Base-by-base conservation (phyloP, 2,797 vertebrate genomes). In the Pitangus sulphuratus region DNA sequence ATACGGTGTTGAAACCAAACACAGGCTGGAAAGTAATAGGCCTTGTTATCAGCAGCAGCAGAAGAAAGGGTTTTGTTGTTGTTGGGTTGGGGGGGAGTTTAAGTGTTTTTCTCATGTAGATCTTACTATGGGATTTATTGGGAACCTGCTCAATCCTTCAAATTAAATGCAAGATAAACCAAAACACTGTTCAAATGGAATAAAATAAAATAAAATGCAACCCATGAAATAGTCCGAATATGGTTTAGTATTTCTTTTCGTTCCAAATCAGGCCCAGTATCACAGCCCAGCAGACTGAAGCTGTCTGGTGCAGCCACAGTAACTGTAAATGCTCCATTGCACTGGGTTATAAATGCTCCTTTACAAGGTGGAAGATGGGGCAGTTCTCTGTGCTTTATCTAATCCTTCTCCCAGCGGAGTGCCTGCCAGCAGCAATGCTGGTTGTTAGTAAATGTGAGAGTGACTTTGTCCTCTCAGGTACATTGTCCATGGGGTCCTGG, bases 1-100 rank as follows among this genome's bases (percentile, higher is more conserved):
- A 96, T 82, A 92, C 1, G 0, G 33, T 76, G 42, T 64, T 86
- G 88, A 96, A 96, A 95, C 68, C 70, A 95, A 96, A 92, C 79
- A 94, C 54, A 83, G 61, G 11, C 68, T 88, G 45, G 26, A 66
- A 94, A 96, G 88, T 90, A 96, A 93, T 89, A 93, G 91, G 79
- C 78, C 84, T 78, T 93, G 91, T 92, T 93, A 95, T 50, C 65
- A 91, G 69, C 76, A 95, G 65, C 72, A 87, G 70, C 79, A 91
- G 89, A 78, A 76, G 68, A 92, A 94, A 87, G 24, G 39, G 77
- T 20, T 76, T 86, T 93, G 60, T 62, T 93, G 58, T 64, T 91
- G 30, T 39, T 86, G 50, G 15, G 37, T 57, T 72, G 26, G 40
- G 11, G 0, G 0, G 2, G 44, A 53, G 79, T 79, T 53, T 1